Conservation (phyloP, 2,113 vertebrate species). For the Montifringilla adamsi region DNA sequence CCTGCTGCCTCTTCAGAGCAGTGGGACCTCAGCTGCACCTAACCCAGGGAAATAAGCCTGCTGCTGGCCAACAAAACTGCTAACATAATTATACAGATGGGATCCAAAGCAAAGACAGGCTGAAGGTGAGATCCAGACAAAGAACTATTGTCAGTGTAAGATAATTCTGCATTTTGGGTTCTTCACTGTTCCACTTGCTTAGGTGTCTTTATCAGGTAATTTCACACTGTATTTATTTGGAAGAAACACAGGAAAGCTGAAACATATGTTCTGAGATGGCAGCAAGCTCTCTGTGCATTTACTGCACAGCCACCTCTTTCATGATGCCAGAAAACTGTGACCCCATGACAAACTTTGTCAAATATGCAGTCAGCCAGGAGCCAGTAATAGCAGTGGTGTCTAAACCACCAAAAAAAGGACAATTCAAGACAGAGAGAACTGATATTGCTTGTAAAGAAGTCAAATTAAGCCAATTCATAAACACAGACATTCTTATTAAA, state of each 20-base stretch:
- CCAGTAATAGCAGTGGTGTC: constrained; percentile 33
- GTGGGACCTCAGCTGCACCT: background rate
- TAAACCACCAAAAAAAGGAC: constrained; percentile 14
- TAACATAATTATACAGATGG: background rate
- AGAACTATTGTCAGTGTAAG: background rate
- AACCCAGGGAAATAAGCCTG: background rate
- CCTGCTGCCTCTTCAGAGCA: background rate
- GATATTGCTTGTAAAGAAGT: constrained; percentile 31
- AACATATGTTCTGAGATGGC: background rate
- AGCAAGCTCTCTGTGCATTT: background rate
- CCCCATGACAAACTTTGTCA: constrained; percentile 26
- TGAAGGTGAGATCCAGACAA: background rate
- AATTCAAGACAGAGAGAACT: constrained; percentile 9
- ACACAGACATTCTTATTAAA: constrained; percentile 43
- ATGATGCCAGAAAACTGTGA: background rate
- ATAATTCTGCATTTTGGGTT: background rate
- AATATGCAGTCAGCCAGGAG: constrained; percentile 38
- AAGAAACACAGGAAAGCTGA: background rate
- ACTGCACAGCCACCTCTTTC: background rate
- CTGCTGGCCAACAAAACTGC: background rate
- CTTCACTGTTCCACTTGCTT: background rate
- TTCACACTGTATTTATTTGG: background rate
- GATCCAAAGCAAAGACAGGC: background rate
- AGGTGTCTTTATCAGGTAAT: background rate
- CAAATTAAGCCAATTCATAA: constrained; percentile 33